These are phyloP conservation scores for Drosophila lowei DNA, from an alignment of 1,140 invertebrate species.

Conservation along the genomic window DNA sequence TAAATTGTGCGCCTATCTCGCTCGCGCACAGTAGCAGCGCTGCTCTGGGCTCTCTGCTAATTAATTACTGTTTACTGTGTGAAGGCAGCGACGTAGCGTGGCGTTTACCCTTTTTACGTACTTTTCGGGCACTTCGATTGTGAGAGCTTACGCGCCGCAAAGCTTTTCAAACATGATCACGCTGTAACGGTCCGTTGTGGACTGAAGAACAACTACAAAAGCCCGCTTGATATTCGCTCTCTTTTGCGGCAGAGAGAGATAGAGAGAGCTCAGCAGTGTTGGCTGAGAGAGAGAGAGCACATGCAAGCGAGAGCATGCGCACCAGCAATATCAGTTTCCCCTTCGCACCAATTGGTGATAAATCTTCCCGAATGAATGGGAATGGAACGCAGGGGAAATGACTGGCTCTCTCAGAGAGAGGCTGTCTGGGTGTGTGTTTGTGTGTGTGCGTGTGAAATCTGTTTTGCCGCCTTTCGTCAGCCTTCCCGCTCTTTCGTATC, in stretches of 20 bases:
- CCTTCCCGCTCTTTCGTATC: slow-evolving; percentile 18
- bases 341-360: slow-evolving; percentile 66
- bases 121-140: slow-evolving; percentile 14
- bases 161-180: slow-evolving; percentile 75
- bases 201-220: slow-evolving; percentile 50
- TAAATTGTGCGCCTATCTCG: slow-evolving; percentile 65
- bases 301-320: slow-evolving; percentile 32
- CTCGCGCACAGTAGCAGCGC: slow-evolving; percentile 56
- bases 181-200: slow-evolving; percentile 72
- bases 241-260: slow-evolving; percentile 11
- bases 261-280: slow-evolving; percentile 14
- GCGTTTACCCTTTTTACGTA: slow-evolving; percentile 33
- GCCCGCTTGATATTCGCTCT: slow-evolving; percentile 28
- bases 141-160: slow-evolving; percentile 36
- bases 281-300: slow-evolving; percentile 22
- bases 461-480: slow-evolving; percentile 50
- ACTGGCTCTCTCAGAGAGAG: not conserved
- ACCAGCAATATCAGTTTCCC: slow-evolving; percentile 42
- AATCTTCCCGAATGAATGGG: slow-evolving; percentile 45
- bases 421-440: slow-evolving; percentile 19
- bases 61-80: slow-evolving; percentile 57
- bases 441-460: slow-evolving; percentile 41
- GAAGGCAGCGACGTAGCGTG: slow-evolving; percentile 19
- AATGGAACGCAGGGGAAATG: slow-evolving; percentile 63
- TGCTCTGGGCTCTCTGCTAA: slow-evolving; percentile 46